Evolutionary conservation across 2,113 vertebrate genomes (phyloP).

Genomic region (Trichomycterus rosablanca): DNA sequence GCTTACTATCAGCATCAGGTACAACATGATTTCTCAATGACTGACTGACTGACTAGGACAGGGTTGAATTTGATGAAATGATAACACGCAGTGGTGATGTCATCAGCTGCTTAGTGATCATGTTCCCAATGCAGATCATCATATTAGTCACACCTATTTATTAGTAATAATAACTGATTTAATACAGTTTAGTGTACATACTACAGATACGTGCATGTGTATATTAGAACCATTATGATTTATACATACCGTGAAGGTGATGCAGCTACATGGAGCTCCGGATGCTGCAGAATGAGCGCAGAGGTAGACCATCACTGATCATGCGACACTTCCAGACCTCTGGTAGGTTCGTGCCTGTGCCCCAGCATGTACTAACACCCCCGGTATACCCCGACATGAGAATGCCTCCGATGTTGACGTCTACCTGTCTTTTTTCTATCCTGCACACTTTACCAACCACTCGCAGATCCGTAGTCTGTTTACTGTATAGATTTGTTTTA

Average conservation of each 20-base stretch:
- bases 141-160: too few species aligned
- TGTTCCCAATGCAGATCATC: background rate
- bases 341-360: too few species aligned
- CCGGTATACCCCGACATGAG: background rate
- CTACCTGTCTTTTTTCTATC: slow-evolving; percentile 10
- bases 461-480: slow-evolving; percentile 22
- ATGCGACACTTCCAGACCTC: background rate
- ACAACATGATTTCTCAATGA: background rate
- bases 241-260: slow-evolving; percentile 31
- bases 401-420: slow-evolving; percentile 22
- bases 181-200: too few species aligned
- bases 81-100: background rate
- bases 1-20: background rate
- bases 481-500: background rate
- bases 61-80: background rate
- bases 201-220: background rate
- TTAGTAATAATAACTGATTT: too few species aligned
- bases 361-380: slow-evolving; percentile 3
- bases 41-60: background rate
- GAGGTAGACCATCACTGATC: slow-evolving; percentile 3
- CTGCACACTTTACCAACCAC: too few species aligned
- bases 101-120: background rate
- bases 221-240: background rate
- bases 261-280: background rate
- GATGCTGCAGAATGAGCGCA: slow-evolving; percentile 22